phyloP scores from a whole-genome alignment of 2,888 invertebrate species.

The Latrodectus hesperus region DNA sequence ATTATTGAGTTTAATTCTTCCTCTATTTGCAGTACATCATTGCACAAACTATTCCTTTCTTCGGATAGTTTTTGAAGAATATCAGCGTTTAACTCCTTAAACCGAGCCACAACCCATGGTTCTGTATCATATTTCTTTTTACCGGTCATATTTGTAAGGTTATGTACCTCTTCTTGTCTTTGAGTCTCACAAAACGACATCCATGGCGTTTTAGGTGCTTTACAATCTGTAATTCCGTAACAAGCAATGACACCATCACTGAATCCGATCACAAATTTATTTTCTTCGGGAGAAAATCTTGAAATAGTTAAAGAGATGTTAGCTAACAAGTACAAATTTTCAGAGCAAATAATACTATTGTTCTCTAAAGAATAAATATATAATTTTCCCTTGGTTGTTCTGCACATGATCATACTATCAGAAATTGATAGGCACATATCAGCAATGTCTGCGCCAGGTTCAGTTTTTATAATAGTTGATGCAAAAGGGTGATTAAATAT shows the following conservation, averaged over 20 bases:
- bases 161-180: neutral
- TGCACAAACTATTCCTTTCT: neutral
- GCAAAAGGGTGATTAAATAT: neutral
- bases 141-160: neutral
- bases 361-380: neutral
- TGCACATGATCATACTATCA: neutral
- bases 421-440: conserved; percentile 9
- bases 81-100: neutral
- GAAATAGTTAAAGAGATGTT: neutral
- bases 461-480: neutral
- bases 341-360: neutral
- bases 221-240: neutral
- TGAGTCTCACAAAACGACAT: neutral
- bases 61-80: neutral
- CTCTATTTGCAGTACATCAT: neutral
- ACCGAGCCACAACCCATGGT: neutral
- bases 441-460: neutral
- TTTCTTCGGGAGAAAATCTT: neutral
- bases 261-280: neutral
- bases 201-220: neutral
- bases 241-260: neutral
- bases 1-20: neutral
- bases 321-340: neutral
- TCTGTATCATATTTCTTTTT: neutral
- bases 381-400: conserved; percentile 3